Evolutionary conservation across 1,140 invertebrate genomes (phyloP), one percentile per base, ranked within the genome.

Genomic region (Lycorma delicatula): DNA sequence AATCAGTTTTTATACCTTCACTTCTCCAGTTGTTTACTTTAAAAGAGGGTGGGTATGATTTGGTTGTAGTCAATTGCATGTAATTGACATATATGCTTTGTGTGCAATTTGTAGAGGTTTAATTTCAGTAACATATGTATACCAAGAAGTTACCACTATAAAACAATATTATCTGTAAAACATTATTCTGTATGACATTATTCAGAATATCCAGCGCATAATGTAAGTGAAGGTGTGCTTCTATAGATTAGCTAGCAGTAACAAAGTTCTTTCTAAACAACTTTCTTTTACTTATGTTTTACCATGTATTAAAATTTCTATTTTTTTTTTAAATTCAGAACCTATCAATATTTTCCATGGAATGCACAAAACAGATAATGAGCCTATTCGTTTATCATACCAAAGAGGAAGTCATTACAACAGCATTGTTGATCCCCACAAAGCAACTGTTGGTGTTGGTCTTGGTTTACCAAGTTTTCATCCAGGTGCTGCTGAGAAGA

Each of bases 291-390:
- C 27, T 49, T 57, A 38, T 36, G 20, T 13, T 59, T 56, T 22
- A 9, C 50, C 4, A 41, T 27, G 49, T 36, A 6, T 22, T 13
- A 50, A n/a, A n/a, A n/a, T n/a, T n/a, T n/a, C 23, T 36, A 13
- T 27, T 56, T 5, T 28, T 46, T 3, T 20, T 48, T 51, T 49
- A 47, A 55, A 73, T 73, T 13, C 65, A 89, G 89, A 89, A 64
- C 91, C 93, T 36, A 93, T 93, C 20, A 94, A 95, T 72, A 93
- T 89, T 52, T 95, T 95, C 70, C 89, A 92, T 71, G 78, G 86
- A 60, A 71, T 82, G 52, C 74, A 83, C 18, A 83, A 85, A 69
- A 82, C 80, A 60, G 84, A 86, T 61, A 85, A 88, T 68, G 86
- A 89, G 60, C 91, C 93, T 2, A 86, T 96, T 60, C 78, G 93